Evolutionary conservation across 1,140 invertebrate genomes (phyloP), one percentile per base, ranked within the genome.

Genomic region (Dendroctonus ponderosae): DNA sequence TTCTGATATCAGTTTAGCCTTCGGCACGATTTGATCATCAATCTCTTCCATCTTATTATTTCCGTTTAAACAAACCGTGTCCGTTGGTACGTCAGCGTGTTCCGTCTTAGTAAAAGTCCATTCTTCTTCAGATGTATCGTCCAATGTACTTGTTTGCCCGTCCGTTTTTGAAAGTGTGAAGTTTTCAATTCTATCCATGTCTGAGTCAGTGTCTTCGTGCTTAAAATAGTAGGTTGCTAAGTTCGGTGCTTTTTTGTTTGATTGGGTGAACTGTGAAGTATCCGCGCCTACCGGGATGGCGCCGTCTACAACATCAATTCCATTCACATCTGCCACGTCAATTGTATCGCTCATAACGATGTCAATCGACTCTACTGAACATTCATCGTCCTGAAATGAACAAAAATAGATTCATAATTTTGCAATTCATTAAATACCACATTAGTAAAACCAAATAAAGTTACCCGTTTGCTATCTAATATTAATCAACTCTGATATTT

Each of bases 191-290:
- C 71, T 80, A 68, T 73, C 77, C 75, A 73, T 79, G 63, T 92
- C 91, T 0, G 90, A 90, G 78, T 93, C 91, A 3, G 91, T 93
- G 74, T 94, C 91, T 74, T 85, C 82, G 77, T 93, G 91, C 78
- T 87, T 90, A 77, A 91, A 92, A 78, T 93, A 92, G 76, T 89
- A 92, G 57, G 87, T 91, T 64, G 86, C 91, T 73, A 86, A 87
- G 75, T 93, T 91, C 73, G 89, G 90, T 9, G 88, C 90, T 75
- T 88, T 89, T 66, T 89, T 80, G 78, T 91, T 87, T 7, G 75
- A 73, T 60, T 73, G 63, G 7, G 75, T 76, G 59, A 74, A 76
- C 26, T 71, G 70, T 5, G 73, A 73, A 50, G 59, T 62, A 42
- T 71, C 72, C 7, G 42, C 60, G 52, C 60, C 61, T 50, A 58